Percentiles rank a stretch among this genome's conserved stretches.
Evolutionary conservation across 2,888 invertebrate genomes (phyloP).

Genomic region (Catotricha subobsoleta): DNA sequence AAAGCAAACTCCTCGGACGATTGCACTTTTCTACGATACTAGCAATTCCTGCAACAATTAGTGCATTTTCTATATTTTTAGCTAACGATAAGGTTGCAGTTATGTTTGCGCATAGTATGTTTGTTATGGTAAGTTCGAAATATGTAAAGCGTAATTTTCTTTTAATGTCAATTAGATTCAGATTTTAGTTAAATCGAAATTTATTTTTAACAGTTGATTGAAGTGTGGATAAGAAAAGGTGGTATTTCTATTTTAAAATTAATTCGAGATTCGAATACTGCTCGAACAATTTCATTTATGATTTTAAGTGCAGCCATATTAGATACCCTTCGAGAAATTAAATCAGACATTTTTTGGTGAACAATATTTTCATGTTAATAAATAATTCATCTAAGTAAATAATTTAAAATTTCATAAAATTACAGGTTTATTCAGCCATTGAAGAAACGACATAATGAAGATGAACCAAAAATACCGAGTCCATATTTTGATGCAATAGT

Average conservation of each 20-base stretch:
- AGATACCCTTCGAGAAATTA: not conserved
- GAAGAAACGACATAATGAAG: not conserved
- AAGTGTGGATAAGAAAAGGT: not conserved
- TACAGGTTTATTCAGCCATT: constrained; percentile 2
- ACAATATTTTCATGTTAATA: not conserved
- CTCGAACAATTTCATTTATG: not conserved
- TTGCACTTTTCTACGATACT: not conserved
- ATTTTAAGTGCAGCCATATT: not conserved
- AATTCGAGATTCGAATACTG: not conserved
- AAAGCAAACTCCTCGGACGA: not conserved
- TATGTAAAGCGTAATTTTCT: not conserved
- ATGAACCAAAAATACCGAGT: too few relatives aligned
- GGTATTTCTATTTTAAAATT: not conserved
- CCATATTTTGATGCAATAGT: not conserved
- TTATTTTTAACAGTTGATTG: not conserved
- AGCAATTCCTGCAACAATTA: not conserved
- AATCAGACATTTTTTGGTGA: constrained; percentile 1
- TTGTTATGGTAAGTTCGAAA: constrained; percentile 2
- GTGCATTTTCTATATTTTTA: not conserved
- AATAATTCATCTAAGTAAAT: not conserved
- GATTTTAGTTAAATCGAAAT: not conserved
- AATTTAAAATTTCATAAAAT: not conserved
- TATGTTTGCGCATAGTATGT: not conserved
- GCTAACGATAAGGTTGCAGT: not conserved
- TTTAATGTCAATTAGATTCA: not conserved